Base-by-base conservation (phyloP, 1,140 invertebrate species). In the Saccostrea glomerata region DNA sequence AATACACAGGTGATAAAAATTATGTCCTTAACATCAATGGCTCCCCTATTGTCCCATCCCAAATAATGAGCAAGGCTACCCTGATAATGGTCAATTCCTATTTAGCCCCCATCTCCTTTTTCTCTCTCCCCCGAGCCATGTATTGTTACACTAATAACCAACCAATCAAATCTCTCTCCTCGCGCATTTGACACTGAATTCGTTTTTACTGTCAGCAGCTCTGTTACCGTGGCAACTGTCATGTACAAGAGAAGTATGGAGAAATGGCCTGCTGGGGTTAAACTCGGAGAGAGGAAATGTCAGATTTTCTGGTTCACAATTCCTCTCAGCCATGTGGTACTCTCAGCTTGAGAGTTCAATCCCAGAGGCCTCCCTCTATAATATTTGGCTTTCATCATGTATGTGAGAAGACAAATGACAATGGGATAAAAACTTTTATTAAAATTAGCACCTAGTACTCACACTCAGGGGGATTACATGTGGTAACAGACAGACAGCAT, bases 211-310 rank as follows among this genome's bases (percentile, higher is more conserved):
- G 58, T 63, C 58, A 63, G 58, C 58, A 63, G 58, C 58, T 17
- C 58, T 77, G 70, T 77, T 77, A 77, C 70, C 70, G 13, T 77
- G 25, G 70, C 70, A 77, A 77, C 70, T 30, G 70, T 77, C 70
- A 77, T 77, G 70, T 77, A 30, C 70, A 77, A 36, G 23, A 77
- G 70, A 77, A 77, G 70, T 77, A 77, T 77, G 70, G 25, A 77
- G 15, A 77, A 77, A 30, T 77, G 70, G 70, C 70, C 70, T 77
- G 70, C 70, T 77, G 70, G 30, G 70, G 23, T 77, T 36, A 40
- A 77, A 6, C 5, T 23, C 25, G 11, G 25, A 77, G 23, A 36
- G 70, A 77, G 70, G 30, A 36, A 77, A 30, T 30, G 70, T 63
- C 58, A 63, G 17, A 63, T 63, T 63, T 63, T 63, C 58, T 7